A percentile compares a stretch with the other conserved stretches of the same genome.
Conservation (phyloP, 2,113 vertebrate species). For the Hemibagrus wyckioides region DNA sequence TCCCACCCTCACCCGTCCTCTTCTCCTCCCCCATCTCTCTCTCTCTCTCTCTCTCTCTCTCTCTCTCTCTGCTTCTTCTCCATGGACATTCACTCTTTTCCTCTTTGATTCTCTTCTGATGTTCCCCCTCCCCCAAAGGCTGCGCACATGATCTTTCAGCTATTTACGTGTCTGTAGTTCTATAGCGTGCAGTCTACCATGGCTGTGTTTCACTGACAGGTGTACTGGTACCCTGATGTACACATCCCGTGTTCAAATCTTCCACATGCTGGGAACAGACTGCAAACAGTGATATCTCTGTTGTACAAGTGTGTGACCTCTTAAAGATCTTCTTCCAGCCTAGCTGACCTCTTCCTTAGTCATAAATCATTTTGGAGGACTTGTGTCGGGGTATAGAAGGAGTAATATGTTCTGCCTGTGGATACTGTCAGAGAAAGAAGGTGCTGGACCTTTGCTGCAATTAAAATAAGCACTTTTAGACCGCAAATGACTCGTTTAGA, state of each 20-base stretch:
- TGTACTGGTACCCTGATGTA: neutral
- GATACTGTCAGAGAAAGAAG: neutral
- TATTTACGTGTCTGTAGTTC: neutral
- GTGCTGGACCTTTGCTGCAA: neutral
- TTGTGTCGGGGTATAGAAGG: neutral
- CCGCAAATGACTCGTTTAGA: neutral
- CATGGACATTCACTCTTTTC: conserved; percentile 42
- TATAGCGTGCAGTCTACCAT: neutral
- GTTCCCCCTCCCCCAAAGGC: conserved; percentile 46
- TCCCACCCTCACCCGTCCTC: conserved; percentile 56
- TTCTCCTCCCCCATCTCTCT: conserved; percentile 37
- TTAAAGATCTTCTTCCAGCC: conserved; percentile 32
- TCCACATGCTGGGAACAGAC: neutral
- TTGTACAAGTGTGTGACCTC: conserved; percentile 33
- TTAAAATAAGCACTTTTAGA: neutral
- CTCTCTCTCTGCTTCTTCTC: conserved; percentile 29
- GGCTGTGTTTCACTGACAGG: neutral
- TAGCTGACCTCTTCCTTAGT: conserved; percentile 39
- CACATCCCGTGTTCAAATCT: conserved; percentile 6
- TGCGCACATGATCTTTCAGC: conserved; percentile 12
- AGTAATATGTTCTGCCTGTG: conserved; percentile 23
- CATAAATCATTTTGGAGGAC: conserved; percentile 46
- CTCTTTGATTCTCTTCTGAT: conserved; percentile 45
- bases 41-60: conserved; percentile 6
- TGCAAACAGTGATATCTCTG: conserved; percentile 27